Evolutionary conservation across 2,797 vertebrate species (phyloP), one percentile per base, ranked within the genome.

Genomic region (Takifugu rubripes): DNA sequence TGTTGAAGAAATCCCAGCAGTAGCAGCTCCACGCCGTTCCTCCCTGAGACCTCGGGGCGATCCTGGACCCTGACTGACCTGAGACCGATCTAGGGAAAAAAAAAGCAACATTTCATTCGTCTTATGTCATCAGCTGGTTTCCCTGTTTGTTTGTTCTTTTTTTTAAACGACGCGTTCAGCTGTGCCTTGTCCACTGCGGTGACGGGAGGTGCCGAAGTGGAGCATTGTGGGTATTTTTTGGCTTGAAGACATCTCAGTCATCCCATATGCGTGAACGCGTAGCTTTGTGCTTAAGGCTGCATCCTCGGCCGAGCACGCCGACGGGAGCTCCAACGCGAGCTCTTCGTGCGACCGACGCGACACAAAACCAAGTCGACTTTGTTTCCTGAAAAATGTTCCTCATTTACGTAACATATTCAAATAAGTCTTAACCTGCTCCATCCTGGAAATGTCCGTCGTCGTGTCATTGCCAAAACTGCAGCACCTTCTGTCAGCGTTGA

Each of bases 1-100:
- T 93, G 70, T 92, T 92, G n/a, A 95, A 93, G 85, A 90, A 84
- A 70, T 81, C 68, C 5, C 90, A 90, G 78, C 87, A 91, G 86
- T 92, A 92, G 85, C 80, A 75, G 68, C 64, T 64, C 70, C 68
- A 7, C 24, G 63, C 36, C 9, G 0, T 64, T 72, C 50, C 52
- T 52, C 59, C 64, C 72, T 56, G 61, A 71, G 44, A 74, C 68
- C 68, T 74, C 48, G 68, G 72, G 56, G 73, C 56, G 45, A 36
- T 46, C 44, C 44, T 46, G 61, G 68, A 83, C 59, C 74, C 49
- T 57, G 62, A 63, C 49, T 50, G 53, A 79, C 72, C 77, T 60
- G 58, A 66, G 75, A 17, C 48, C 57, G 46, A 68, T 56, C 64
- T 66, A 56, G 62, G 26, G 7, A 47, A 47, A 25, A 44, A 5